phyloP scores from a whole-genome alignment of 2,888 invertebrate species.

The Ceraclea dissimilis region DNA sequence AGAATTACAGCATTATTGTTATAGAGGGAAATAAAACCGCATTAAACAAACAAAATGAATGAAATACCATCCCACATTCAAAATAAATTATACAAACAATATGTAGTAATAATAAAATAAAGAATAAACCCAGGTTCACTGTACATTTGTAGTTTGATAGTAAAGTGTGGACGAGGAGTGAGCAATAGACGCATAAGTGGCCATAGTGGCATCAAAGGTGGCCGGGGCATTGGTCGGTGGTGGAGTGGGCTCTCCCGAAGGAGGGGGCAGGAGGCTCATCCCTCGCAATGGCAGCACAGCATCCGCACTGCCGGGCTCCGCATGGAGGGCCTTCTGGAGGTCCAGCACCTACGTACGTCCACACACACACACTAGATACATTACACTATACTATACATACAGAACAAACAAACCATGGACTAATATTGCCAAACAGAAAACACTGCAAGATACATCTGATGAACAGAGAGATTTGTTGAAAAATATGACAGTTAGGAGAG shows the following conservation, averaged over 20 bases:
- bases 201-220: constrained; percentile 52
- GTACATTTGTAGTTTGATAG: constrained; percentile 34
- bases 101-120: constrained; percentile 13
- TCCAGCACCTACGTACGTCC: constrained; percentile 61
- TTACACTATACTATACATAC: not conserved
- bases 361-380: not conserved
- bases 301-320: constrained; percentile 55
- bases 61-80: constrained; percentile 18
- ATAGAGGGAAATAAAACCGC: too few relatives aligned
- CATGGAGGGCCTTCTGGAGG: constrained; percentile 73
- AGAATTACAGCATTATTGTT: too few relatives aligned
- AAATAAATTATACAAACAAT: constrained; percentile 11
- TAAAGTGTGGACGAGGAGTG: constrained; percentile 46
- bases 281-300: constrained; percentile 42
- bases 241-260: constrained; percentile 32
- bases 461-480: too few relatives aligned
- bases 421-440: too few relatives aligned
- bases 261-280: constrained; percentile 34
- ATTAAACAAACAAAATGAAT: constrained; percentile 1
- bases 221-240: constrained; percentile 42
- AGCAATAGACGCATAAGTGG: constrained; percentile 34
- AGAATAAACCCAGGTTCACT: constrained; percentile 16
- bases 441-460: too few relatives aligned
- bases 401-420: too few relatives aligned
- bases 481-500: too few relatives aligned